Conservation (phyloP, 2,888 invertebrate genomes). For the Leptinotarsa peninsularis region DNA sequence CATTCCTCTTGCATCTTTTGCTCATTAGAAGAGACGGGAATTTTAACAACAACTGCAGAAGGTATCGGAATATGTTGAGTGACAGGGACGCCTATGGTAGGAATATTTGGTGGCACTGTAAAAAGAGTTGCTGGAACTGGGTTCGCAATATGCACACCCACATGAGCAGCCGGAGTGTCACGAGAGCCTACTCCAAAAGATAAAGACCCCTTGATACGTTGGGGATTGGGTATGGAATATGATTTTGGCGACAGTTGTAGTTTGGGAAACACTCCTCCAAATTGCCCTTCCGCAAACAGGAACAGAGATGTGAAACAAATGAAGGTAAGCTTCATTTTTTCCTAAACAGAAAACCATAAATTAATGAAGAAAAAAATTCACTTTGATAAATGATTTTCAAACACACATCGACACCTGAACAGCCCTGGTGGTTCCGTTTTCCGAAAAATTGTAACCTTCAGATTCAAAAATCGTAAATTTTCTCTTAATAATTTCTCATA, state of each 20-base stretch:
- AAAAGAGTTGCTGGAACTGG: background rate
- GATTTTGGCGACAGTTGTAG: background rate
- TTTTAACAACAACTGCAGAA: background rate
- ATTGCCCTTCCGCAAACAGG: background rate
- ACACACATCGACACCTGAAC: background rate
- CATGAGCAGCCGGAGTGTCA: background rate
- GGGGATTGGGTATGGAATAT: background rate
- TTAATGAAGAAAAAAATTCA: background rate
- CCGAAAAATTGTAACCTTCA: too few species aligned
- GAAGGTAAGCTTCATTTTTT: slow-evolving; percentile 15
- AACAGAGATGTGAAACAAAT: slow-evolving; percentile 9
- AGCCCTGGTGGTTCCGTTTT: too few species aligned
- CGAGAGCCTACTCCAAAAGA: background rate
- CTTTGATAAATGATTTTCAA: background rate
- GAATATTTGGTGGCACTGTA: background rate
- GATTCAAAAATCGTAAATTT: too few species aligned
- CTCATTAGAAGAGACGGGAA: background rate
- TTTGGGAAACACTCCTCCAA: background rate
- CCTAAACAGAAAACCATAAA: background rate
- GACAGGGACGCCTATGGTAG: background rate
- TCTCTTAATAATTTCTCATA: background rate
- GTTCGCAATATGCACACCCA: too few species aligned
- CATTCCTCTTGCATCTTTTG: slow-evolving; percentile 7
- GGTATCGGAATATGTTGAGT: background rate
- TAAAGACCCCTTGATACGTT: background rate